Base-by-base conservation (phyloP, 2,113 vertebrate species). In the Toxotes jaculatrix region DNA sequence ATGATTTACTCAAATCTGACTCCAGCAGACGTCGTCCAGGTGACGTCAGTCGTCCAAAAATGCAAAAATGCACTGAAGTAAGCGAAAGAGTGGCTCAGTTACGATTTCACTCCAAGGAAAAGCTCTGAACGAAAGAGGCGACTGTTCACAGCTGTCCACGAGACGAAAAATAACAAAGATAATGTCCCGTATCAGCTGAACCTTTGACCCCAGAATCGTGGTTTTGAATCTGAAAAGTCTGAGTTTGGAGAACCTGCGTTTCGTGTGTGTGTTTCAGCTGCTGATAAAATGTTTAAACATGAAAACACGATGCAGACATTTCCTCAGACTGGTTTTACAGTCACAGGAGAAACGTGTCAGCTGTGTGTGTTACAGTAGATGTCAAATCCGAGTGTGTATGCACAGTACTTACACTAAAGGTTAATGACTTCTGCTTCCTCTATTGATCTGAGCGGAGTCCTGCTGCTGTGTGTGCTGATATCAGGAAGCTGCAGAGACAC, bases 391-490 rank as follows among this genome's bases (percentile, higher is more conserved):
- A 27, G 62, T 45, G 62, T 65, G 63, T 45, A 1, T 45, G 55
- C 74, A 5, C 21, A 4, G 10, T 16, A 6, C 56, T 57, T 19
- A 4, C 14, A 13, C 55, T 63, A 66, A 60, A 66, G 61, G 67
- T 59, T 34, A 51, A 59, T 51, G 51, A 72, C 61, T 59, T 32
- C 5, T 65, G 47, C 68, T 57, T 74, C 63, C 31, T 56, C 0
- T 69, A 42, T 73, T 40, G 69, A 55, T 69, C 56, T 13, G 1
- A 19, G 42, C 34, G 40, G 40, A 55, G 65, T 63, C 57, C 67
- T 27, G 53, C 53, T 55, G 53, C n/a, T n/a, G 47, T 47, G 14
- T 5, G 45, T 47, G 45, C 3, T 45, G 13, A 16, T 45, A 16
- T 45, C 12, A 45, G 43, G 49, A 53, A 53, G 49, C 49, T 53